Evolutionary conservation across 2,113 vertebrate species (phyloP).

Genomic region (Mesocricetus auratus): DNA sequence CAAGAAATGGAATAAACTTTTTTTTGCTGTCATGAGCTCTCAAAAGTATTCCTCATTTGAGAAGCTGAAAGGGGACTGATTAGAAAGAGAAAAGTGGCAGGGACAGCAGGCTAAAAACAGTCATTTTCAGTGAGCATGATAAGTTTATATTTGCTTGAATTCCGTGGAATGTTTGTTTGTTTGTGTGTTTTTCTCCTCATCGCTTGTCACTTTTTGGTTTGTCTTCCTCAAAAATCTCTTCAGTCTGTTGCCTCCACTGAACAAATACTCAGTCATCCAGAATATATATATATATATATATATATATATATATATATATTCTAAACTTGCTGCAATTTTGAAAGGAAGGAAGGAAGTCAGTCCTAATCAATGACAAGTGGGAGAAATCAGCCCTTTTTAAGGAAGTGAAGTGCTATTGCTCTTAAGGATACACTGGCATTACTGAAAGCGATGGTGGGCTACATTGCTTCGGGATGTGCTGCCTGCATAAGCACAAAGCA

Average conservation of each 20-base stretch:
- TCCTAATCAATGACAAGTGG: slow-evolving; percentile 40
- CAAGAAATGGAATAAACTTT: not conserved
- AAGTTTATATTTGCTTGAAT: not conserved
- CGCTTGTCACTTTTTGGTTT: not conserved
- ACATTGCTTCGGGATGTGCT: not conserved
- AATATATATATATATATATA: slow-evolving; percentile 44
- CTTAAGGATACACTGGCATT: not conserved
- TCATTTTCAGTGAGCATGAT: not conserved
- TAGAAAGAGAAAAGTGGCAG: not conserved
- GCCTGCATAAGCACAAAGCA: not conserved
- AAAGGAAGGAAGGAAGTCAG: slow-evolving; percentile 50
- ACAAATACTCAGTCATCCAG: not conserved
- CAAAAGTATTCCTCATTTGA: not conserved
- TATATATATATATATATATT: slow-evolving; percentile 54
- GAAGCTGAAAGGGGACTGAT: not conserved
- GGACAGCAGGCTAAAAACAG: accelerated
- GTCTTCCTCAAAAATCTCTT: not conserved
- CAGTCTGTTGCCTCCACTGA: not conserved
- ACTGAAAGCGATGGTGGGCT: not conserved
- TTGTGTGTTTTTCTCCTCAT: not conserved
- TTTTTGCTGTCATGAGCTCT: not conserved
- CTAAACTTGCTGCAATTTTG: slow-evolving; percentile 30
- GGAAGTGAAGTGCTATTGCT: slow-evolving; percentile 62
- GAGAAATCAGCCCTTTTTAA: slow-evolving; percentile 63
- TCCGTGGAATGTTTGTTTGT: too few species aligned